These are phyloP conservation scores for Xenops minutus DNA, from an alignment of 2,797 vertebrate species.

Conservation along the genomic window DNA sequence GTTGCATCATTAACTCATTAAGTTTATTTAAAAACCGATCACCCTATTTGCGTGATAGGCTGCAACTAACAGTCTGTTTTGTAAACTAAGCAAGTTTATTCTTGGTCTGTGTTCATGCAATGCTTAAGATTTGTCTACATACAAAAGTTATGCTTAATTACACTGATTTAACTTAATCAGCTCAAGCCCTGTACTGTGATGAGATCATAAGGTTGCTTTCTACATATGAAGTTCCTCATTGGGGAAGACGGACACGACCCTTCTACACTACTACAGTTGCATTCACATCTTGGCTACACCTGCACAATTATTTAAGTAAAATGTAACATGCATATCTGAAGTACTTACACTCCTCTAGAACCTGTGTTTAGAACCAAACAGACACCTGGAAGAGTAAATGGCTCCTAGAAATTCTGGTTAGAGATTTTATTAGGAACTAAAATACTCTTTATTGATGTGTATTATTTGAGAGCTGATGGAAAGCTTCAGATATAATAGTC, in stretches of 20 bases:
- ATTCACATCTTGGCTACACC: neutral
- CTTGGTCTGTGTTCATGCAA: conserved; percentile 14
- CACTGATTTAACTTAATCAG: conserved; percentile 15
- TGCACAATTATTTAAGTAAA: neutral
- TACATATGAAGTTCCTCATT: neutral
- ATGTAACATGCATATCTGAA: neutral
- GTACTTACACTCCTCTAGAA: neutral
- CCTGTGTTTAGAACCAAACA: neutral
- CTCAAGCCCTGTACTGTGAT: neutral
- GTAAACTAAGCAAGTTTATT: conserved; percentile 39
- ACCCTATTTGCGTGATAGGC: neutral
- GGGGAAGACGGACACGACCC: neutral
- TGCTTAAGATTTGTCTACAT: conserved; percentile 20
- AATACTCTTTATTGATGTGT: neutral
- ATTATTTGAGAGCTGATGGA: neutral
- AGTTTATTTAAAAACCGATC: conserved; percentile 34
- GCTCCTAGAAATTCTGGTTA: neutral
- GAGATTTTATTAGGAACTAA: neutral
- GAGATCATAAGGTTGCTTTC: neutral
- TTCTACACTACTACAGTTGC: neutral
- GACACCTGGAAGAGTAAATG: neutral
- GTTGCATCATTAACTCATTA: conserved; percentile 31
- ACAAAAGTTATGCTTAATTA: conserved; percentile 43
- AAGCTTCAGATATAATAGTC: neutral
- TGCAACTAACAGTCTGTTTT: conserved; percentile 24